Percentiles rank a stretch among this genome's conserved stretches.
phyloP scores from a whole-genome alignment of 2,113 vertebrate species.

The Noturus placidus region DNA sequence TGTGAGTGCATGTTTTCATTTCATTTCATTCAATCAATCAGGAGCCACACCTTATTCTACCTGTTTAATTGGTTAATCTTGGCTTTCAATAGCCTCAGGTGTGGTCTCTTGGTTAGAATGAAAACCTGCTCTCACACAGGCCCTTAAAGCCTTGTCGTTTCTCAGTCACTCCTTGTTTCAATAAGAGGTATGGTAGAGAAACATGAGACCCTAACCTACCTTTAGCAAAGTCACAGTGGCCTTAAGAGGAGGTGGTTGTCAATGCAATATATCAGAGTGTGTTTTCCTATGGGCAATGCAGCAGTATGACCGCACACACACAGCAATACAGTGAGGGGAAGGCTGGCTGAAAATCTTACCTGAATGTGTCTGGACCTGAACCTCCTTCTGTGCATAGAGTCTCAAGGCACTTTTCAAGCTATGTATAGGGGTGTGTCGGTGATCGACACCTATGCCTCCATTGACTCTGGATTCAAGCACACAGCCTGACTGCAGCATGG shows the following conservation, averaged over 20 bases:
- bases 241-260: background rate
- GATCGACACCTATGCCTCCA: constrained; percentile 44
- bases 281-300: background rate
- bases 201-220: background rate
- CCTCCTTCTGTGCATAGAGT: background rate
- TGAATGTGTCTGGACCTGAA: background rate
- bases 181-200: background rate
- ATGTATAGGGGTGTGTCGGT: constrained; percentile 11
- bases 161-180: background rate
- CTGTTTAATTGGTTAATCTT: too few relatives aligned
- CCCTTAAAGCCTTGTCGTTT: background rate
- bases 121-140: too few relatives aligned
- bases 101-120: too few relatives aligned
- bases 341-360: background rate
- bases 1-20: too few relatives aligned
- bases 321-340: background rate
- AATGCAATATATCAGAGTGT: constrained; percentile 4
- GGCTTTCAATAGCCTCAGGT: too few relatives aligned
- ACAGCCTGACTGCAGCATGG: background rate
- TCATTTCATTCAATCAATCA: too few relatives aligned
- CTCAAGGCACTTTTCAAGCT: constrained; percentile 23
- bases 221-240: constrained; percentile 6
- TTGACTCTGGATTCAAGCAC: constrained; percentile 49
- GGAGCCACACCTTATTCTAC: too few relatives aligned
- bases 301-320: background rate